Percentiles rank a stretch among this genome's conserved stretches.
Evolutionary conservation across 2,113 vertebrate species (phyloP).

Genomic region (Castor canadensis): DNA sequence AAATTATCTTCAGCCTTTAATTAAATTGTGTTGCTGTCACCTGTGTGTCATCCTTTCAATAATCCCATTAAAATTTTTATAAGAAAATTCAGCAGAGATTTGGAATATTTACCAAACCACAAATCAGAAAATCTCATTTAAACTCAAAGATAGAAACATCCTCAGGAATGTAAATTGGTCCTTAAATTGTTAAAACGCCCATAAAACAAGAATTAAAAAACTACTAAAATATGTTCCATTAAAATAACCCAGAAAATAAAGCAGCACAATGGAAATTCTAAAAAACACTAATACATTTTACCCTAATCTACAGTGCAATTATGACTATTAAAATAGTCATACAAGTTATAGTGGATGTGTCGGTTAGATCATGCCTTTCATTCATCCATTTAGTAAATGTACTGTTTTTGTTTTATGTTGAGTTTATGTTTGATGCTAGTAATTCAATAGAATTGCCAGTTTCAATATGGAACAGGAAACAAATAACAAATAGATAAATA

Average conservation of each 20-base stretch:
- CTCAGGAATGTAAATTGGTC: constrained; percentile 22
- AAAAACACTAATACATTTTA: background rate
- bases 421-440: background rate
- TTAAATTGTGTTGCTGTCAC: background rate
- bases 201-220: background rate
- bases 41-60: background rate
- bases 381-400: background rate
- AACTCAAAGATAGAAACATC: constrained; percentile 2
- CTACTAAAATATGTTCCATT: background rate
- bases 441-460: background rate
- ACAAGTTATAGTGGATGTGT: background rate
- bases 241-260: background rate
- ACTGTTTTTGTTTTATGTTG: background rate
- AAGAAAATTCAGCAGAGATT: background rate
- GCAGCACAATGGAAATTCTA: background rate
- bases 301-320: background rate
- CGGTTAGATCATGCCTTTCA: background rate
- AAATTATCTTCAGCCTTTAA: background rate
- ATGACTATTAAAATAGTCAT: background rate
- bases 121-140: constrained; percentile 32
- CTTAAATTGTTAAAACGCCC: constrained; percentile 41
- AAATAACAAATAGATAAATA: background rate
- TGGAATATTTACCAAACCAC: constrained; percentile 11
- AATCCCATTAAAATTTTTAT: constrained; percentile 31
- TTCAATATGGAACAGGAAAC: background rate